Evolutionary conservation across 2,888 invertebrate species (phyloP), one percentile per base, ranked within the genome.

Genomic region (Drosophila merina): DNA sequence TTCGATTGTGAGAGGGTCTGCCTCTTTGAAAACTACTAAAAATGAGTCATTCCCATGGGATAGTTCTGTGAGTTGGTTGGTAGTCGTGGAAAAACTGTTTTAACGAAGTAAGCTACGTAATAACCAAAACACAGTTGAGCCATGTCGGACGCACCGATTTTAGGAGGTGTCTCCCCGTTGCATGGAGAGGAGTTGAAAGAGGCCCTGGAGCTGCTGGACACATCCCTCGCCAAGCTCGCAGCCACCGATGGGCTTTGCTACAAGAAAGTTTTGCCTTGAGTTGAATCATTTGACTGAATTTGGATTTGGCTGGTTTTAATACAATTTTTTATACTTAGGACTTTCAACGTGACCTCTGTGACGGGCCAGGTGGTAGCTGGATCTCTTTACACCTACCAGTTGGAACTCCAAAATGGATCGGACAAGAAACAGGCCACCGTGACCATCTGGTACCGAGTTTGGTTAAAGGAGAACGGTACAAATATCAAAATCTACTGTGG

Each of bases 301-400:
- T n/a, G 6, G n/a, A 6, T 6, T 36, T n/a, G 36, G n/a, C 5
- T 4, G 7, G 25, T 3, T 6, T 5, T 36, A 6, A n/a, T n/a
- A 5, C 6, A 2, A 12, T n/a, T n/a, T 36, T 0, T 2, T 14
- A 3, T 20, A 8, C 14, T 42, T 20, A 88, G 88, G 48, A 62
- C 73, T 4, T 52, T 38, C 7, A 75, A 79, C 12, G 69, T 90
- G 10, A 58, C 64, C n/a, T 80, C 79, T 36, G 89, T 79, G 10
- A 76, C 77, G 4, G 52, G 31, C 4, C 90, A 90, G 66, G 57
- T 78, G 8, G 89, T 89, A 20, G 36, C 87, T 28, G 88, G 88
- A 4, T 4, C 5, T 0, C 47, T 73, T 0, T 52, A 71, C 1
- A 64, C 55, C 31, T 88, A 77, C 51, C 69, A 72, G 4, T 80